Percentiles rank a stretch among this genome's conserved stretches.
Conservation (phyloP, 1,140 invertebrate genomes). For the Drosophila cardini region DNA sequence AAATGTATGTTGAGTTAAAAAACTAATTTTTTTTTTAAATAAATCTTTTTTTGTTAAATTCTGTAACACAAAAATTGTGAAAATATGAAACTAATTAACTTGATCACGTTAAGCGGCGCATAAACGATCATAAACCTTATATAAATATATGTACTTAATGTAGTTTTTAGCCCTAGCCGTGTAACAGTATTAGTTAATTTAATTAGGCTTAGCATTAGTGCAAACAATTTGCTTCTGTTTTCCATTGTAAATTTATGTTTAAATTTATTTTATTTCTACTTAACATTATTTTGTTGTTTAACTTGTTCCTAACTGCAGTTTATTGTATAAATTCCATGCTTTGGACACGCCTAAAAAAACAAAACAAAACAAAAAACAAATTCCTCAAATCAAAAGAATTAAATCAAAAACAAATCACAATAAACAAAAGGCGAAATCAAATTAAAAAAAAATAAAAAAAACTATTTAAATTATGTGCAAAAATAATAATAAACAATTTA, state of each 20-base stretch:
- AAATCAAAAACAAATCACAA: slow-evolving; percentile 26
- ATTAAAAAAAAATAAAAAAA: too few relatives aligned
- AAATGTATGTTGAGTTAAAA: too few relatives aligned
- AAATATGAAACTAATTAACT: background rate
- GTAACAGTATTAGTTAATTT: slow-evolving; percentile 83
- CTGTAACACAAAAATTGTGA: background rate
- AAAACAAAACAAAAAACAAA: too few relatives aligned
- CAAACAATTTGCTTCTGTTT: slow-evolving; percentile 45
- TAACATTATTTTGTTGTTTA: slow-evolving; percentile 54
- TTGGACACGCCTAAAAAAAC: slow-evolving; percentile 40
- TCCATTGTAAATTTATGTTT: slow-evolving; percentile 20
- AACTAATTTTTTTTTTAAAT: background rate
- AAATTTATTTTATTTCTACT: slow-evolving; percentile 18
- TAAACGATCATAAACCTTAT: slow-evolving; percentile 21
- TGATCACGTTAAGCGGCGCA: slow-evolving; percentile 6
- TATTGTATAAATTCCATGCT: slow-evolving; percentile 71
- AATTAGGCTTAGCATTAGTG: slow-evolving; percentile 70
- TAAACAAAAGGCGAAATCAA: slow-evolving; percentile 26
- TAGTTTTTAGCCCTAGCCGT: slow-evolving; percentile 61
- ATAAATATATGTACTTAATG: slow-evolving; percentile 47
- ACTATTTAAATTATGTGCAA: slow-evolving; percentile 80
- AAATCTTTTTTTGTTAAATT: background rate
- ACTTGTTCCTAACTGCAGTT: slow-evolving; percentile 73
- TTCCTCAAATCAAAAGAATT: slow-evolving; percentile 17
- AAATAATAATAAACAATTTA: slow-evolving; percentile 78